A percentile compares a stretch with the other conserved stretches of the same genome.
Conservation (phyloP, 2,113 vertebrate species). For the Peromyscus maniculatus region DNA sequence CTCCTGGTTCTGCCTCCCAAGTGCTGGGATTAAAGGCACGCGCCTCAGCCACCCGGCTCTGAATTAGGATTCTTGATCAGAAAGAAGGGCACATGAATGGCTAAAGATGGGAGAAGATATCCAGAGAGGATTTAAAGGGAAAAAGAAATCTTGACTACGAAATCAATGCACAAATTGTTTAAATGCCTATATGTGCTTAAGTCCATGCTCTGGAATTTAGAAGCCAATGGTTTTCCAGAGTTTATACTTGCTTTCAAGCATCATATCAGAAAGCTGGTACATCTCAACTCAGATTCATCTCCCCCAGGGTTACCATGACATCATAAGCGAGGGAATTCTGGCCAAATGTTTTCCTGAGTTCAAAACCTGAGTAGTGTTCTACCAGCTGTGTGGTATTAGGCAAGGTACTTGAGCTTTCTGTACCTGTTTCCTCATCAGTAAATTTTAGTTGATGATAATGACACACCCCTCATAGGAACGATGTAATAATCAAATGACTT, state of each 20-base stretch:
- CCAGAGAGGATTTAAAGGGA: slow-evolving; percentile 9
- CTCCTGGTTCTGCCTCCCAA: too few relatives aligned
- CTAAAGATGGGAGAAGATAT: neutral
- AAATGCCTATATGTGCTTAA: neutral
- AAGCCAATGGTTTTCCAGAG: neutral
- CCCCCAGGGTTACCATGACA: neutral
- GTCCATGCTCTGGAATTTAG: neutral
- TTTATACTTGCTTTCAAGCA: slow-evolving; percentile 2
- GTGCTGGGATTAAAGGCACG: too few relatives aligned
- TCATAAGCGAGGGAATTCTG: neutral
- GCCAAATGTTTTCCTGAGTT: neutral
- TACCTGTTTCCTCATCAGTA: slow-evolving; percentile 22
- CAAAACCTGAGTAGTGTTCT: neutral
- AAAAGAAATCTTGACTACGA: neutral
- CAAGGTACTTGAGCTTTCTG: slow-evolving; percentile 8
- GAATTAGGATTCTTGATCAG: neutral
- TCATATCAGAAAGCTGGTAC: neutral
- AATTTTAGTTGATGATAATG: slow-evolving; percentile 38
- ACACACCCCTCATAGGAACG: neutral
- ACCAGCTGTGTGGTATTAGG: neutral
- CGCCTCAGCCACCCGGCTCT: neutral
- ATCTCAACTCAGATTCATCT: neutral
- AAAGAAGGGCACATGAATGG: neutral
- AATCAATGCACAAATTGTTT: neutral
- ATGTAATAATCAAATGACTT: slow-evolving; percentile 44